Percentiles rank a stretch among this genome's conserved stretches.
Evolutionary conservation across 1,140 invertebrate genomes (phyloP).

Genomic region (Periplaneta americana): DNA sequence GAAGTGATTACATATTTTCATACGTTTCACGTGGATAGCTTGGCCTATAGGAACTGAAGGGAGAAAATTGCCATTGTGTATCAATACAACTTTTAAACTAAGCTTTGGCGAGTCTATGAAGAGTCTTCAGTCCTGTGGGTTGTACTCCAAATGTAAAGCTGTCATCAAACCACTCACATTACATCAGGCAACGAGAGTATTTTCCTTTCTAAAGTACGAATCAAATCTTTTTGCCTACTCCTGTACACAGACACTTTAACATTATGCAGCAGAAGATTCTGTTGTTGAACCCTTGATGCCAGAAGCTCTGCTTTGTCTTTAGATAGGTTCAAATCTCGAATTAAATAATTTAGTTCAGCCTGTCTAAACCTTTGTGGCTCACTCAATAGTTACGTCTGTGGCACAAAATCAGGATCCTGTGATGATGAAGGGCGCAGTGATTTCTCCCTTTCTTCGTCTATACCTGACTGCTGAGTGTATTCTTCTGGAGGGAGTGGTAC

Average conservation of each 20-base stretch:
- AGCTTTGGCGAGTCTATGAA: conserved; percentile 33
- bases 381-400: not conserved
- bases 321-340: not conserved
- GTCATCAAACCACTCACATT: not conserved
- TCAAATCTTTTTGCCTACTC: not conserved
- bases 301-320: not conserved
- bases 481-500: no score
- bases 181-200: not conserved
- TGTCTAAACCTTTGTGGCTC: not conserved
- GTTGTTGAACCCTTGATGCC: not conserved
- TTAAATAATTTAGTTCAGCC: not conserved
- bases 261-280: not conserved
- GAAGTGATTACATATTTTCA: conserved; percentile 17
- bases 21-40: conserved; percentile 1
- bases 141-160: not conserved
- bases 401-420: not conserved
- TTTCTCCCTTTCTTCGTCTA: not conserved
- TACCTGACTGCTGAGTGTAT: no score
- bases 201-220: not conserved
- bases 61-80: conserved; percentile 11
- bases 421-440: not conserved
- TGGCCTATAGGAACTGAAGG: conserved; percentile 14
- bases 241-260: no score
- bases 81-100: conserved; percentile 10
- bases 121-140: not conserved